Conservation (phyloP, 2,113 vertebrate species). For the Zapus hudsonius region DNA sequence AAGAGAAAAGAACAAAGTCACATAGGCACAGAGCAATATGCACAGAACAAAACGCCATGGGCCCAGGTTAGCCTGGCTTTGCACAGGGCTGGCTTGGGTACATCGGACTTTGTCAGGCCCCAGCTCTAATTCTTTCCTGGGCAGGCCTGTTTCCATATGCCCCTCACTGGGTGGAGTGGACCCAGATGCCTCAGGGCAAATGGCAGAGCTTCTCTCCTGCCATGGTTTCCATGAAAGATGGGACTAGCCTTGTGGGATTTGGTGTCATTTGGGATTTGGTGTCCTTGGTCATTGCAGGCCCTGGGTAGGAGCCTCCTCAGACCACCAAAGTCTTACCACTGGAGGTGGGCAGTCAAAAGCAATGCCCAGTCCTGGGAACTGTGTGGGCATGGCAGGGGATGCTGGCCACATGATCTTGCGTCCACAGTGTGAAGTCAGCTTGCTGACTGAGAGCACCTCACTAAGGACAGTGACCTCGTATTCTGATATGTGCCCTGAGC, state of each 20-base stretch:
- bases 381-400: fast-evolving
- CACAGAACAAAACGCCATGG: too few species aligned
- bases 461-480: too few species aligned
- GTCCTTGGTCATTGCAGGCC: background rate
- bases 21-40: background rate
- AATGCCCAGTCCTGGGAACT: background rate
- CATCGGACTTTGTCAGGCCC: too few species aligned
- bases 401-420: too few species aligned
- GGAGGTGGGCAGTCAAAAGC: too few species aligned
- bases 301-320: background rate
- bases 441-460: too few species aligned
- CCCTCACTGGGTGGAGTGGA: fast-evolving
- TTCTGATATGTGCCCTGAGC: fast-evolving
- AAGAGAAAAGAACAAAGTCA: background rate
- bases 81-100: background rate
- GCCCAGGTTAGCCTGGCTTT: background rate
- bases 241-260: too few species aligned
- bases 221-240: too few species aligned
- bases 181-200: too few species aligned
- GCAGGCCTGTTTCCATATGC: background rate
- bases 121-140: background rate
- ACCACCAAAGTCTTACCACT: fast-evolving
- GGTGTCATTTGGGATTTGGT: background rate
- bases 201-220: background rate
- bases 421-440: fast-evolving